Base-by-base conservation (phyloP, 2,113 vertebrate species). In the Cyprinodon variegatus region DNA sequence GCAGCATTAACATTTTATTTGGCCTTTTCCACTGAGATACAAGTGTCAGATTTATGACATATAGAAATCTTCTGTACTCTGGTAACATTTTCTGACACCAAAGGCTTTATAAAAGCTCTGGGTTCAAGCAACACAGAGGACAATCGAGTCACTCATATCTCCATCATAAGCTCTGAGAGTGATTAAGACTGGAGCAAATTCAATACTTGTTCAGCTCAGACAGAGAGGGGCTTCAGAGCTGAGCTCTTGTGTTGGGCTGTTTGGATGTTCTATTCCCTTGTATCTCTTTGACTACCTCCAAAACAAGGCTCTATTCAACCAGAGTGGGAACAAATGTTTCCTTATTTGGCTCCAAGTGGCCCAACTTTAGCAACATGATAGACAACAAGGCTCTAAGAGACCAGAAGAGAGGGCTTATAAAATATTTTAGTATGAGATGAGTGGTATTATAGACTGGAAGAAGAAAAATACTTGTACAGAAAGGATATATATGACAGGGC, bases 281-380 rank as follows among this genome's bases (percentile, higher is more conserved):
- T 91, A 92, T 90, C 91, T 94, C 92, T 94, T 88, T 90, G 87
- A 89, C 94, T 86, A 95, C 94, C 92, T 94, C 92, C 92, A 74
- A 94, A 95, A 98, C 96, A 97, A 96, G 95, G 95, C 95, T 92
- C 96, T 87, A 96, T 97, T 97, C 95, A 97, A 93, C 92, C 92
- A 89, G 86, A 83, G 88, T 76, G 91, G 93, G 95, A 96, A 97
- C 96, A 97, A 98, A 96, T 88, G 95, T 89, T 95, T 96, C 96
- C 96, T 97, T 97, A 97, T 97, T 95, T 91, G 70, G 94, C 92
- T 93, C 93, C 89, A 83, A 83, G 87, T 90, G 88, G 78, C 65
- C 80, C 29, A 91, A 83, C 88, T 80, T 89, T 75, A 90, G 82
- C 20, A 61, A 92, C 91, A 85, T 92, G 79, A 80, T 75, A 91